Evolutionary conservation across 2,797 vertebrate genomes (phyloP).

Genomic region (Micromesistius poutassou): DNA sequence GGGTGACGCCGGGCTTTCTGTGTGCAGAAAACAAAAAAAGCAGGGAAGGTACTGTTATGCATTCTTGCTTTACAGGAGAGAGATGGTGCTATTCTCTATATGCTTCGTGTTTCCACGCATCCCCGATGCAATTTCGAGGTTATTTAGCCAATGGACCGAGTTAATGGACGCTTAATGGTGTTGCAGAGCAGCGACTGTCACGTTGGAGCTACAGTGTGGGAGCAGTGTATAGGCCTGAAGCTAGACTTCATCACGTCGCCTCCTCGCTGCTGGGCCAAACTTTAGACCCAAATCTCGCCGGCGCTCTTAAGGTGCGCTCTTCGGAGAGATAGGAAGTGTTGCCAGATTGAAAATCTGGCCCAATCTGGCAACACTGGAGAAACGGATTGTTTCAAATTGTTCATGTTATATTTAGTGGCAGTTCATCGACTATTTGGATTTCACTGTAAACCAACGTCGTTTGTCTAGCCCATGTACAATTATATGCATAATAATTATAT

Average conservation of each 20-base stretch:
- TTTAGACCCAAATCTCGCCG: background rate
- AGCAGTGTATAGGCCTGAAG: background rate
- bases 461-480: background rate
- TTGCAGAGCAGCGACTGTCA: background rate
- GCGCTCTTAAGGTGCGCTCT: background rate
- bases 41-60: constrained; percentile 22
- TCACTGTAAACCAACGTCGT: background rate
- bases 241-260: background rate
- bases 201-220: background rate
- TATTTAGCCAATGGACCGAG: background rate
- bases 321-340: background rate
- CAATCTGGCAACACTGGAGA: too few species aligned
- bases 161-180: background rate
- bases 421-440: background rate
- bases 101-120: background rate
- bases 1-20: constrained; percentile 19
- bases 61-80: background rate
- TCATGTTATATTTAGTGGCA: background rate
- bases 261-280: background rate
- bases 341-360: too few species aligned
- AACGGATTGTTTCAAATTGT: too few species aligned
- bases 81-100: background rate
- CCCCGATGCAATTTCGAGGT: background rate
- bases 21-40: background rate
- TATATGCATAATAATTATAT: background rate